Evolutionary conservation across 2,888 invertebrate genomes (phyloP), one percentile per base, ranked within the genome.

Genomic region (Ellobium chinense): DNA sequence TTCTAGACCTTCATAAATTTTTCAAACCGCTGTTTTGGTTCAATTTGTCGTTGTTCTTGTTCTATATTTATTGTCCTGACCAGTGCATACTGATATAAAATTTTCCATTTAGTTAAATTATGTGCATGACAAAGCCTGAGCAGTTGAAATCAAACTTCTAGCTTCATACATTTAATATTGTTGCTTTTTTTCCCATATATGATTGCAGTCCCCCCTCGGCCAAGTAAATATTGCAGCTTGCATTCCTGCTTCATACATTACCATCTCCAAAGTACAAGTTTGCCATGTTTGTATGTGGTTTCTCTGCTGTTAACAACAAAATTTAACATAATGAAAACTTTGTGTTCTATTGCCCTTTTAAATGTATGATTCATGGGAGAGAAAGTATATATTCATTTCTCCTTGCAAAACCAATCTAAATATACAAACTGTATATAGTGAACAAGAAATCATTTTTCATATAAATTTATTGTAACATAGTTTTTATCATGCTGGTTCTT

Each of bases 211-310:
- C 7, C 18, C 46, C 46, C 46, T 46, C 46, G 46, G 46, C 46
- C 46, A 58, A 70, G n/a, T 34, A 18, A 60, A 56, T 72, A 56
- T 24, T 70, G 14, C 60, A 60, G 72, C 72, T 60, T 24, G 72
- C 72, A 72, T 72, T 72, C 60, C 72, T 34, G 31, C 72, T 72
- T 72, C 24, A 72, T 72, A 72, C 72, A 72, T 72, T 58, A 21
- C 72, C 72, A 72, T 60, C 2, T 60, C 7, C 72, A 36, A 56
- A 31, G 1, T 37, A 24, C 37, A 5, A 21, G 21, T 66, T 66
- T n/a, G 46, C 46, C 46, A 46, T 46, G 46, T 46, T 18, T 12
- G 46, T n/a, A n/a, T n/a, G n/a, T n/a, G n/a, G n/a, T n/a, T n/a
- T n/a, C n/a, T n/a, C n/a, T n/a, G n/a, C n/a, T n/a, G n/a, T n/a